Percentiles rank a stretch among this genome's conserved stretches.
These are phyloP conservation scores for Marmota flaviventris DNA, from an alignment of 2,113 vertebrate species.

Conservation along the genomic window DNA sequence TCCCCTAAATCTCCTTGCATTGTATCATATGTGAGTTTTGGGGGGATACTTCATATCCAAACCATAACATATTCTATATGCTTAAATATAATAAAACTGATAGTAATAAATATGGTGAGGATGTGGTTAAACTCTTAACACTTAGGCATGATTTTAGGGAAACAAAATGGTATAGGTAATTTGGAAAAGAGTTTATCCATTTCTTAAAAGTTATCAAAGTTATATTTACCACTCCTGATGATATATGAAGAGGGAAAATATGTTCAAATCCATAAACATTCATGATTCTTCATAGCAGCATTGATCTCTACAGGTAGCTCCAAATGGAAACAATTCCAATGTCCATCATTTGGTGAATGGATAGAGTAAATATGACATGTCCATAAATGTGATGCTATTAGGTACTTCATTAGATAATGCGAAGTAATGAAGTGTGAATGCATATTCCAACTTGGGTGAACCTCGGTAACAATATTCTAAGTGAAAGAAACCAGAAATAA, in stretches of 20 bases:
- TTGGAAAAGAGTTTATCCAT: not conserved
- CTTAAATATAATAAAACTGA: not conserved
- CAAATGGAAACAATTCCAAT: not conserved
- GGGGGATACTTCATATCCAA: too few species aligned
- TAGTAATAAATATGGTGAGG: not conserved
- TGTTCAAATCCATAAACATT: not conserved
- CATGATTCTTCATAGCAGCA: not conserved
- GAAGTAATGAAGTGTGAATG: too few species aligned
- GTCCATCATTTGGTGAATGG: not conserved
- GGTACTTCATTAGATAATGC: not conserved
- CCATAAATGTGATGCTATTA: not conserved
- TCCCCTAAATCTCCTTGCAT: too few species aligned
- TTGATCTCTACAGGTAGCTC: not conserved
- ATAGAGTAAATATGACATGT: not conserved
- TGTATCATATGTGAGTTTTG: too few species aligned
- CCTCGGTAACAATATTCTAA: not conserved
- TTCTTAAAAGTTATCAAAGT: not conserved
- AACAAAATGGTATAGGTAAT: not conserved
- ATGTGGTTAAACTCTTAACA: not conserved
- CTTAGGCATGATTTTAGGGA: not conserved
- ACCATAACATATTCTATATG: not conserved
- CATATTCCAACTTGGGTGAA: not conserved
- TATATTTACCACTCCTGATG: not conserved
- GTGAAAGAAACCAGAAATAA: not conserved
- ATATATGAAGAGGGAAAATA: not conserved